These are phyloP conservation scores for Symphodus melops DNA, from an alignment of 2,113 vertebrate species.

Conservation along the genomic window DNA sequence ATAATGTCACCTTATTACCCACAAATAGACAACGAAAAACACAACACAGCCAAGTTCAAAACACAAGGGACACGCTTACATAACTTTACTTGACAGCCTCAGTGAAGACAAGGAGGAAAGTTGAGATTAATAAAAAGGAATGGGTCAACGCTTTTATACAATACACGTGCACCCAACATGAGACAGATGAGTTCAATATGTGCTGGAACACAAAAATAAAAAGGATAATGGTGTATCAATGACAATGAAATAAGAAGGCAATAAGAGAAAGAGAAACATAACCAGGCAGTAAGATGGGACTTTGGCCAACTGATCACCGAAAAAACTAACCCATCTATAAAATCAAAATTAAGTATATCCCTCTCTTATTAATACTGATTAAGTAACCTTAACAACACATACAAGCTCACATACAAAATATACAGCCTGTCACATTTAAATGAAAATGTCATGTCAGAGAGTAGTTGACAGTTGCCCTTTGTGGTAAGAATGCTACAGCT, in stretches of 20 bases:
- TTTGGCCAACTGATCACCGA: background rate
- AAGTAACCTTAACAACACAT: no score
- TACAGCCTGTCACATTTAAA: no score
- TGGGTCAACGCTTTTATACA: background rate
- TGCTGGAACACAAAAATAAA: slow-evolving; percentile 37
- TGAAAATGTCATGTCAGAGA: no score
- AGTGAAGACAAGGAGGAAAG: background rate
- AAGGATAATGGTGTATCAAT: slow-evolving; percentile 34
- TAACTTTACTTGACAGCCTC: background rate
- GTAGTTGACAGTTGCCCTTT: no score
- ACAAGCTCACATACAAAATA: no score
- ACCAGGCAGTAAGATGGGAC: slow-evolving; percentile 40
- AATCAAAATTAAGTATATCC: no score
- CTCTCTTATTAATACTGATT: no score
- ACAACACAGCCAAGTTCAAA: background rate
- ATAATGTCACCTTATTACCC: slow-evolving; percentile 7
- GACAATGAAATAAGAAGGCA: slow-evolving; percentile 42
- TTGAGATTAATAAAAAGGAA: background rate
- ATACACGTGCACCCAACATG: slow-evolving; percentile 1
- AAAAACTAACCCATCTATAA: no score
- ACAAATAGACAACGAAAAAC: background rate
- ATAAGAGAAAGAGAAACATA: slow-evolving; percentile 30
- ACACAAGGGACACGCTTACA: no score
- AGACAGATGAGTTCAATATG: slow-evolving; percentile 35
- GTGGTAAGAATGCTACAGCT: no score